A percentile compares a stretch with the other conserved stretches of the same genome.
These are phyloP conservation scores for Dusona sp. DNA, from an alignment of 2,888 invertebrate species.

Conservation along the genomic window DNA sequence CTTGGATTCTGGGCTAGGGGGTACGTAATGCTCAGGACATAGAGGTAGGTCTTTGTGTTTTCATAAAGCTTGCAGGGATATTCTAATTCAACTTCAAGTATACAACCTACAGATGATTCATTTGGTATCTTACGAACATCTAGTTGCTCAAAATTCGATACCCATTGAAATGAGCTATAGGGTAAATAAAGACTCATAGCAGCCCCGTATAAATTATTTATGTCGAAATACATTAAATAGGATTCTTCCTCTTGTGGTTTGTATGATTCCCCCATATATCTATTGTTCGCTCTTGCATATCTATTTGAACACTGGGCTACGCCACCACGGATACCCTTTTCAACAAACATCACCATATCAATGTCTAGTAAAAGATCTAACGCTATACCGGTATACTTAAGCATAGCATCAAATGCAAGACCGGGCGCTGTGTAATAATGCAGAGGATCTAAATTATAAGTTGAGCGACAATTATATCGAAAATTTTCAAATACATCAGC, in stretches of 20 bases:
- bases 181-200: background rate
- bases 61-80: too few relatives aligned
- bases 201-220: background rate
- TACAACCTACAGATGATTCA: background rate
- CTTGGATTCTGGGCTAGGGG: too few relatives aligned
- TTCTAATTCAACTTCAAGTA: too few relatives aligned
- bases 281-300: too few relatives aligned
- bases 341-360: background rate
- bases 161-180: background rate
- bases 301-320: background rate
- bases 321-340: background rate
- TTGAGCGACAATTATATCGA: background rate
- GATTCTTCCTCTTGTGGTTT: background rate
- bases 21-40: too few relatives aligned
- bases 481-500: background rate
- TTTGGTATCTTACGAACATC: background rate
- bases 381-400: too few relatives aligned
- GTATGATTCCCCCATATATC: too few relatives aligned
- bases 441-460: background rate
- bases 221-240: constrained; percentile 4
- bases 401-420: too few relatives aligned
- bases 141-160: background rate
- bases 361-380: too few relatives aligned
- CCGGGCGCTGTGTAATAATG: background rate
- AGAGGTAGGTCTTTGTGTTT: too few relatives aligned